phyloP scores from a whole-genome alignment of 2,888 invertebrate genomes.

The Philereme transversata region DNA sequence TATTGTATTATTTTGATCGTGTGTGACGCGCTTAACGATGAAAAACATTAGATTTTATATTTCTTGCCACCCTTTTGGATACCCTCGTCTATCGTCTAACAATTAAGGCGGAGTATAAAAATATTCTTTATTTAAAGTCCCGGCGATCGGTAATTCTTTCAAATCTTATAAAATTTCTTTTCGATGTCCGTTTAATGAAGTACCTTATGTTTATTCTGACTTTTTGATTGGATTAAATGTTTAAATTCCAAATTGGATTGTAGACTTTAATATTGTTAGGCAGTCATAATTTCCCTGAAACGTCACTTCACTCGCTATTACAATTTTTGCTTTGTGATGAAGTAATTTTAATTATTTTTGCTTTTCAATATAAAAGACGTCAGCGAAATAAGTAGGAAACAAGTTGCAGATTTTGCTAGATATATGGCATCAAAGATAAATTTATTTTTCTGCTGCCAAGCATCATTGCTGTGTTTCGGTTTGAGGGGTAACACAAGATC shows the following conservation, averaged over 20 bases:
- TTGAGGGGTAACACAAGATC: no score
- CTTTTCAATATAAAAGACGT: no score
- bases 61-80: constrained; percentile 48
- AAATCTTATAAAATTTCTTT: constrained; percentile 70
- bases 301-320: neutral
- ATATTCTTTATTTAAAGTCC: constrained; percentile 66
- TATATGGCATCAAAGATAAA: no score
- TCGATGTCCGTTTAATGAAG: constrained; percentile 76
- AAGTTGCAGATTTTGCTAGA: no score
- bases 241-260: constrained; percentile 60
- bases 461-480: no score
- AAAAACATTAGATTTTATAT: neutral
- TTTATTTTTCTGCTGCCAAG: no score
- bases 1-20: no score
- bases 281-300: constrained; percentile 47
- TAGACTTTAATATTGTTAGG: constrained; percentile 51
- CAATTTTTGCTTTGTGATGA: no score
- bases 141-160: constrained; percentile 73
- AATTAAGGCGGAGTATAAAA: constrained; percentile 77
- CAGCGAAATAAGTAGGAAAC: no score
- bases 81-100: constrained; percentile 52
- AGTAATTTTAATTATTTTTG: no score
- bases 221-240: constrained; percentile 64
- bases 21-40: no score
- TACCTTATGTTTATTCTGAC: constrained; percentile 73